phyloP scores from a whole-genome alignment of 2,113 vertebrate genomes.

The Lota lota region DNA sequence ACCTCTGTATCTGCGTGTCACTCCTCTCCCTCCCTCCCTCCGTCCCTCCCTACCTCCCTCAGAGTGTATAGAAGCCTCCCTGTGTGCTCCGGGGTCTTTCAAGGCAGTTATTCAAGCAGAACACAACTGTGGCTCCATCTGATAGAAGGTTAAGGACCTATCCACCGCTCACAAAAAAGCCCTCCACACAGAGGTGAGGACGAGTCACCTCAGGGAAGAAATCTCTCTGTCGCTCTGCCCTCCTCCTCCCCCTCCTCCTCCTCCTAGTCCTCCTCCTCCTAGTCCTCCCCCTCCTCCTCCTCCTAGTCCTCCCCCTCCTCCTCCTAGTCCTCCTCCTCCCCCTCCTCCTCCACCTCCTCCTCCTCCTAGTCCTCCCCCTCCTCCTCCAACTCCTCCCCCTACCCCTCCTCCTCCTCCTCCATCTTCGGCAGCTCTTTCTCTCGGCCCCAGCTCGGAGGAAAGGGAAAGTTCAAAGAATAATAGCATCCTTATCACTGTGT shows the following conservation, averaged over 20 bases:
- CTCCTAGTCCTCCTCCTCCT: conserved; percentile 52
- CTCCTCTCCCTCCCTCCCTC: conserved; percentile 21
- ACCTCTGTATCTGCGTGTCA: conserved; percentile 8
- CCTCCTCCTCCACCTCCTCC: conserved; percentile 53
- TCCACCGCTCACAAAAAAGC: conserved; percentile 73
- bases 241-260: conserved; percentile 64
- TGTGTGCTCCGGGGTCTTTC: conserved; percentile 70
- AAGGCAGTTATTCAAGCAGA: conserved; percentile 75
- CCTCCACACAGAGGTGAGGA: conserved; percentile 67
- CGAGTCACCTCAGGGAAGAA: conserved; percentile 72
- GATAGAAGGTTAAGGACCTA: conserved; percentile 80
- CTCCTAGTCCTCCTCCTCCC: conserved; percentile 66
- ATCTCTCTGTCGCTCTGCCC: conserved; percentile 67
- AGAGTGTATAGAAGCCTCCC: conserved; percentile 72
- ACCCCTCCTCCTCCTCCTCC: conserved; percentile 59
- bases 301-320: conserved; percentile 63
- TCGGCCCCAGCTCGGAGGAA: conserved; percentile 66
- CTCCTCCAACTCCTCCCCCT: conserved; percentile 54
- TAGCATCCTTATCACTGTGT: conserved; percentile 77
- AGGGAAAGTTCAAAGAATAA: conserved; percentile 74
- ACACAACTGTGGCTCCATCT: conserved; percentile 75
- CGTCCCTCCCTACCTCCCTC: conserved; percentile 50
- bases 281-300: conserved; percentile 70
- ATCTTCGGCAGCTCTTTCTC: conserved; percentile 64
- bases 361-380: conserved; percentile 59